Evolutionary conservation across 1,140 invertebrate species (phyloP).

Genomic region (Nasonia longicornis): DNA sequence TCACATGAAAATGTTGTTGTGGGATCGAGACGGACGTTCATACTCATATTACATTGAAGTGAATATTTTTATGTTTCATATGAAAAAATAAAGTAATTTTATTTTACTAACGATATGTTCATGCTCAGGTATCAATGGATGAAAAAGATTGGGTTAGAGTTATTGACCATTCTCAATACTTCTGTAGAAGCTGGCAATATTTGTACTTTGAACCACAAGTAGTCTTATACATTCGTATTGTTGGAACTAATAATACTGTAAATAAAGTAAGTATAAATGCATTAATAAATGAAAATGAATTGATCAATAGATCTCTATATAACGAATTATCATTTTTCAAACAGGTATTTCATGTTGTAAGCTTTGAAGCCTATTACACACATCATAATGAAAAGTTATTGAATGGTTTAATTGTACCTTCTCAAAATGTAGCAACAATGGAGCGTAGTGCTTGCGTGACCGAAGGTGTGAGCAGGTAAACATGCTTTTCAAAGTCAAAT

Average conservation of each 20-base stretch:
- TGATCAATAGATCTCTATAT: conserved; percentile 2
- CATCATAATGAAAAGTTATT: conserved; percentile 80
- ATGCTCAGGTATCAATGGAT: conserved; percentile 86
- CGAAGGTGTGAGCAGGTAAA: conserved; percentile 85
- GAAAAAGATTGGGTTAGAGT: conserved; percentile 94
- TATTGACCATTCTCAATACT: conserved; percentile 90
- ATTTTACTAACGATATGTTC: conserved; percentile 26
- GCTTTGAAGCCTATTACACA: conserved; percentile 90
- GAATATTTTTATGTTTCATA: conserved; percentile 18
- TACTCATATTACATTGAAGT: conserved; percentile 96
- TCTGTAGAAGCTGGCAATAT: conserved; percentile 96
- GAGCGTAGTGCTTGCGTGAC: conserved; percentile 90
- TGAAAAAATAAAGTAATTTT: conserved; percentile 3
- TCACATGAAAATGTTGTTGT: conserved; percentile 91
- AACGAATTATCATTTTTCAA: conserved; percentile 32
- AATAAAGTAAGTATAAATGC: conserved; percentile 77
- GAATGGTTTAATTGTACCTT: conserved; percentile 86
- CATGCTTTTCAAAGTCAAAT: conserved; percentile 5
- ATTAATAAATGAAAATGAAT: conserved; percentile 22
- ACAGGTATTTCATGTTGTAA: conserved; percentile 92
- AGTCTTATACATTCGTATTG: conserved; percentile 89
- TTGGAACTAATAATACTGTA: conserved; percentile 95
- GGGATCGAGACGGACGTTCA: conserved; percentile 93
- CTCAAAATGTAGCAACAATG: conserved; percentile 92
- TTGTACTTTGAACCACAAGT: conserved; percentile 92